Evolutionary conservation across 2,113 vertebrate genomes (phyloP), one percentile per base, ranked within the genome.

Genomic region (Hassar affinis): DNA sequence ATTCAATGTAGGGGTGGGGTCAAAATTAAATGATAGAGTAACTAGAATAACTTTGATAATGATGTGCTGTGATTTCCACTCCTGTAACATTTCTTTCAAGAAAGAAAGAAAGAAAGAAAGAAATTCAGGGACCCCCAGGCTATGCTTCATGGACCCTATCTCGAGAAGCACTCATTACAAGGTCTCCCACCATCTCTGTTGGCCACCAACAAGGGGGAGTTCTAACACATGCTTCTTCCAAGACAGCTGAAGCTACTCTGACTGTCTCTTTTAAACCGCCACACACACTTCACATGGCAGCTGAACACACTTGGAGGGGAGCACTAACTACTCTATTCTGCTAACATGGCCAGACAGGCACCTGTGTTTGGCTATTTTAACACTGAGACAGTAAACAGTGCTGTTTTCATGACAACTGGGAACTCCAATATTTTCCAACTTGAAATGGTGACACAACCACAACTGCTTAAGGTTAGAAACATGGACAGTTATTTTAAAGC

Each of bases 171-270:
- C 11, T 72, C 22, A n/a, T 71, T 11, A 72, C 17, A 25, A 49
- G 25, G 45, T 51, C 45, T 27, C 45, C n/a, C 45, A 7, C 14
- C 45, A 74, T 74, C 45, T 11, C 25, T 51, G 42, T 14, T 27
- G 71, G 6, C 45, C 71, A 74, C 71, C 71, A 49, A 27, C 45
- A 49, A 74, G 12, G 4, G 11, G n/a, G 15, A 49, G 71, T 17
- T 25, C 71, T 27, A 74, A 74, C 71, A 74, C 71, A 74, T 74
- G 45, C n/a, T 49, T 49, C 71, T 49, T 30, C n/a, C 45, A 74
- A 17, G 38, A 74, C 71, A 74, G 45, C 45, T 74, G 71, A 74
- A 27, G 45, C 45, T 74, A 74, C 45, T 27, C 1, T 25, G 20
- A 71, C 8, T 42, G 66, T 22, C 35, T 25, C 20, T 22, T 68